Percentiles rank a stretch among this genome's conserved stretches.
Conservation (phyloP, 2,113 vertebrate genomes). For the Hymenochirus boettgeri region DNA sequence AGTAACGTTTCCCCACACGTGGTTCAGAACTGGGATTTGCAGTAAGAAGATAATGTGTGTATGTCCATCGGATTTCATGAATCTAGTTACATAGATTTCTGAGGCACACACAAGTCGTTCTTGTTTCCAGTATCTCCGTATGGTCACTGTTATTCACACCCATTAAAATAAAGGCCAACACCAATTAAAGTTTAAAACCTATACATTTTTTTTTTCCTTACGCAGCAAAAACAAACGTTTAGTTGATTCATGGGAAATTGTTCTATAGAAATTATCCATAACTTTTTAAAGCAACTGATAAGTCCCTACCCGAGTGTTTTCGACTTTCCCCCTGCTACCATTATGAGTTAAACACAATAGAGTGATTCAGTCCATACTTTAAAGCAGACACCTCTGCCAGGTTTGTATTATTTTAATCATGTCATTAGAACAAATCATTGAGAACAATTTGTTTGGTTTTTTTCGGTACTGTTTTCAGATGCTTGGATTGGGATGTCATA, state of each 20-base stretch:
- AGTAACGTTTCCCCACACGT: neutral
- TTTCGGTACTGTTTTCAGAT: no score
- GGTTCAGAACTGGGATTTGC: conserved; percentile 1
- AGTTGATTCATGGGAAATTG: neutral
- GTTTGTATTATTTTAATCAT: no score
- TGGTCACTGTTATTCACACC: conserved; percentile 27
- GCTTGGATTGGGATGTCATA: no score
- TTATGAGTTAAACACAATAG: no score
- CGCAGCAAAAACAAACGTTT: neutral
- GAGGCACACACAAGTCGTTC: conserved; percentile 26
- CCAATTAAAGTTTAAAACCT: conserved; percentile 8
- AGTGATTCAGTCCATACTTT: no score
- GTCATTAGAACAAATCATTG: no score
- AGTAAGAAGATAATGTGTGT: conserved; percentile 4
- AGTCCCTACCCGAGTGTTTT: neutral
- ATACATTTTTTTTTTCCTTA: neutral
- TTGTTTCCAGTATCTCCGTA: conserved; percentile 11
- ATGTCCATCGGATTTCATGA: conserved; percentile 24
- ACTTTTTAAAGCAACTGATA: neutral
- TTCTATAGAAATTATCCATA: neutral
- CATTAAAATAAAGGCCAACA: conserved; percentile 26
- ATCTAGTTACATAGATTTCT: conserved; percentile 12
- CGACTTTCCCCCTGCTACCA: no score
- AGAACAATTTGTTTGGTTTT: no score
- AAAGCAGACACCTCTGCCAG: no score